Base-by-base conservation (phyloP, 2,113 vertebrate genomes). In the Xenopus borealis region DNA sequence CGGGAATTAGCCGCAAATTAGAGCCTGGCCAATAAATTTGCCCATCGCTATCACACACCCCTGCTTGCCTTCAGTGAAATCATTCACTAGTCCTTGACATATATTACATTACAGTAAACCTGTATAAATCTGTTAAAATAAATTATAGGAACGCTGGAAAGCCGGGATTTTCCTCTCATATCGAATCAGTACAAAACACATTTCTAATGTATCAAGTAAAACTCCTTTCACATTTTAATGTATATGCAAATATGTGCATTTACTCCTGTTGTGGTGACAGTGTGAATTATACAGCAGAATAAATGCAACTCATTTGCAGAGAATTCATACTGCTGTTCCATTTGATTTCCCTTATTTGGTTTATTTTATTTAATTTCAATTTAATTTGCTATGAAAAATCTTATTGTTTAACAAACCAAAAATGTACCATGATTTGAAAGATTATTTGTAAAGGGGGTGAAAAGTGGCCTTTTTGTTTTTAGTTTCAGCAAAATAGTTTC, bases 191-290 rank as follows among this genome's bases (percentile, higher is more conserved):
- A 69, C 40, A 69, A 75, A 75, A 75, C 66, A 52, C 65, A 69
- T 69, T 69, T 75, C 55, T 53, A 68, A 75, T 75, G 69, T 52
- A 69, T 69, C 65, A 75, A 50, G 65, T 44, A 68, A 75, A 67
- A 47, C 66, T 75, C 44, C 66, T 68, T 69, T 69, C 72, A 75
- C 57, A 68, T 68, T 75, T 75, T 75, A 62, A 75, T 75, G 72
- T 66, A 53, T 75, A 75, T 75, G 72, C 72, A 75, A 75, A 75
- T 75, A 75, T 75, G 69, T 75, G 66, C 65, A 69, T 75, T 75
- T 75, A 75, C 45, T 75, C 45, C 63, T 69, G 66, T 57, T 62
- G 57, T 47, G 30, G n/a, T 69, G 57, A 75, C 72, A 75, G 52
- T 69, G 20, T 75, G 66, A 75, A 68, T 69, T 69, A 69, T 33